Base-by-base conservation (phyloP, 2,888 invertebrate species). In the Lottia gigantea region DNA sequence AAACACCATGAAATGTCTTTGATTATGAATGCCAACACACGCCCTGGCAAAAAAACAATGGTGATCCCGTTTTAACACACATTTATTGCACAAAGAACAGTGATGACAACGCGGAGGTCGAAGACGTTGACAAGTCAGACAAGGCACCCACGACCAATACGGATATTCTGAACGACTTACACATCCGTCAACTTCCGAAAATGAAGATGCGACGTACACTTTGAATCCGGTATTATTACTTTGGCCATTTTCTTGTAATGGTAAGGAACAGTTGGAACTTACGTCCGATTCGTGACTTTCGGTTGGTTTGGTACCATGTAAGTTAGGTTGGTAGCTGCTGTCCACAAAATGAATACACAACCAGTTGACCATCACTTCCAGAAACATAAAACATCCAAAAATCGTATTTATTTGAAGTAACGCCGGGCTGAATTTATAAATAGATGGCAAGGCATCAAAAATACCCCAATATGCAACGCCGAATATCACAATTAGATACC, bases 101-200 rank as follows among this genome's bases (percentile, higher is more conserved):
- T 87, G 87, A 70, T 86, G 86, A 40, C 86, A 82, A 16, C 87
- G 74, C 0, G 86, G 87, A 0, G 87, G 87, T 2, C 85, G 77
- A 15, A 77, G 79, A n/a, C 73, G 55, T 8, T 80, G 76, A 65
- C 87, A 87, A 26, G 76, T 66, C 8, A 81, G 31, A 74, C 87
- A 87, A 7, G 84, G 82, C 64, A 81, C 81, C 87, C 87, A 87
- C 16, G 85, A 82, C 81, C 85, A 86, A 68, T 86, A 86, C 1
- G 84, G 83, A 66, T 80, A 83, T 11, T 83, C 79, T 16, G 78
- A 73, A 8, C 79, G 67, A 65, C 71, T 64, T n/a, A 71, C 70
- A 23, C 71, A 45, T n/a, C 72, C 72, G 25, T 68, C 64, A 14
- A 25, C 66, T 2, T 67, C 64, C 23, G 70, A 70, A 16, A 72